Base-by-base conservation (phyloP, 2,888 invertebrate species). In the Megalurothrips usitatus region DNA sequence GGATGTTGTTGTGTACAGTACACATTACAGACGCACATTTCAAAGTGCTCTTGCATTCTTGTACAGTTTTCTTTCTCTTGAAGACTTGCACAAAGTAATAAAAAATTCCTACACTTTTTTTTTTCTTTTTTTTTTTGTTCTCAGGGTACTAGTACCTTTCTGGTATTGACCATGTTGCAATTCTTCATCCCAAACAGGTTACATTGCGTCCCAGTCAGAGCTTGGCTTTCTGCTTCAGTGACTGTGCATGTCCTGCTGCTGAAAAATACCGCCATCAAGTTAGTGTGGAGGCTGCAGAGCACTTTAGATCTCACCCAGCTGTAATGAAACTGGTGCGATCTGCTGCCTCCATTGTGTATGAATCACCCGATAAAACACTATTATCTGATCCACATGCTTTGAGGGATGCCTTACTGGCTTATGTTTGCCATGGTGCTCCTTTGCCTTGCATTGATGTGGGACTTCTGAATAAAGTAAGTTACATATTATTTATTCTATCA, bases 41-140 rank as follows among this genome's bases (percentile, higher is more conserved):
- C 97, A 97, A 88, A 97, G 97, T 84, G 93, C 95, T 0, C 89
- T 96, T 84, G 95, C 95, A 0, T 90, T 96, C 84, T 86, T 95
- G 4, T 94, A 92, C 85, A 91, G 92, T 0, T 90, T 96, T 83
- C 88, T 95, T 63, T 92, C 92, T 4, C 87, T 89, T 1, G 93
- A 94, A 81, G 89, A 92, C 80, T 88, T 93, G 84, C 88, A 81
- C 84, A 86, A 78, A 82, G 82, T 83, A 43, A 58, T 2, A 49
- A 0, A 11, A 79, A 34, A 47, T 34, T 34, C 10, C 14, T 17
- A 28, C 43, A 78, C 8, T n/a, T 6, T 19, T 78, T 78, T 28
- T 19, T 34, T 78, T 8, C 78, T 19, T 26, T 28, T n/a, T n/a
- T 23, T 23, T n/a, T 23, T 68, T 4, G 23, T 8, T 4, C 68